Evolutionary conservation across 2,113 vertebrate genomes (phyloP), one percentile per base, ranked within the genome.

Genomic region (Phoxinus phoxinus): DNA sequence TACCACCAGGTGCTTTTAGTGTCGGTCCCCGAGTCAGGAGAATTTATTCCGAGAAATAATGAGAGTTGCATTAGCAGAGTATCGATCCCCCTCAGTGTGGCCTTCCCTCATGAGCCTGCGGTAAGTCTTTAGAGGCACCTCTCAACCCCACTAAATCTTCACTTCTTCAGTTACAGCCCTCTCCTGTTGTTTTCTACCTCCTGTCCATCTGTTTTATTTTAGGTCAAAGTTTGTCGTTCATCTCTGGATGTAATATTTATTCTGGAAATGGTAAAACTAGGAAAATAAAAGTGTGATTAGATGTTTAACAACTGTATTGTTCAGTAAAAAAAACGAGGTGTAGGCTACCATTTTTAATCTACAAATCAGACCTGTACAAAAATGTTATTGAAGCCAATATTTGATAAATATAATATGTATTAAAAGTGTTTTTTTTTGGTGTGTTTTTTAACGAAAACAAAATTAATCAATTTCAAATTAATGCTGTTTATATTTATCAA

Each of bases 1-100:
- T 85, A 69, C 86, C 78, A 89, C 51, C 74, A 86, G 86, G 72
- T 86, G 90, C 89, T 89, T 92, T 87, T 87, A 89, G 90, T 87
- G 86, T 81, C 51, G 79, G 67, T 87, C 76, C 80, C 75, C 27
- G 72, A 83, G 85, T 87, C 83, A 86, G 86, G 58, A 81, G 89
- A 86, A 77, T 91, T 87, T 84, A 85, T 76, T 84, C 86, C 69
- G 85, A 87, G 82, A 88, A 84, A 83, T 90, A 91, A 91, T 87
- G 82, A 91, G 86, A 74, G 77, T 86, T 86, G 81, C 88, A 89
- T 84, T 92, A 89, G 89, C 80, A 86, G 48, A 75, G 83, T 87
- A 90, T 90, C 69, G 74, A 89, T 88, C 84, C 58, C 73, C 87
- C 81, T 89, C 86, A 75, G 58, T 35, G 85, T 88, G 85, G 67